phyloP scores from a whole-genome alignment of 2,797 vertebrate genomes.

The Carapus acus region DNA sequence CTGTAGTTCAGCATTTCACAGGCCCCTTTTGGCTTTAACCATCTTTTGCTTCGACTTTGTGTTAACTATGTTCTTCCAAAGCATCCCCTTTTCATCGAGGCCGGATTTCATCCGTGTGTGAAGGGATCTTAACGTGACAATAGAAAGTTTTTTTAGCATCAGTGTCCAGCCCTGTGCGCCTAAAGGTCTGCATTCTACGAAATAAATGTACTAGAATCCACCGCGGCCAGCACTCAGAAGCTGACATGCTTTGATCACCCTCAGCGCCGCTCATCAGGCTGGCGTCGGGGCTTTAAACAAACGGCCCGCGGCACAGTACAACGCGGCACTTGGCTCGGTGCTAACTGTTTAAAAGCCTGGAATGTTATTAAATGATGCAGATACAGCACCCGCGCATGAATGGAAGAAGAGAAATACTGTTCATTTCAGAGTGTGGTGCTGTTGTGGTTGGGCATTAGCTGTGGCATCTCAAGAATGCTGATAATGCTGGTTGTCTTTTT shows the following conservation, averaged over 20 bases:
- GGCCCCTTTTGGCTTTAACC: conserved; percentile 42
- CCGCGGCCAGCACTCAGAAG: conserved; percentile 77
- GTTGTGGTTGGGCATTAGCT: conserved; percentile 86
- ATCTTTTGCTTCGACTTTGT: conserved; percentile 60
- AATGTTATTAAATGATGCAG: conserved; percentile 93
- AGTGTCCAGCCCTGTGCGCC: conserved; percentile 76
- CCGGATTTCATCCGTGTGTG: conserved; percentile 68
- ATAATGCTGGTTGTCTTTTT: conserved; percentile 58
- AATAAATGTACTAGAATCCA: conserved; percentile 85
- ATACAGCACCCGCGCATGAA: conserved; percentile 83
- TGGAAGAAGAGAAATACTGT: conserved; percentile 96
- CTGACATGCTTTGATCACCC: conserved; percentile 91
- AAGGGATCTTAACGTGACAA: conserved; percentile 73
- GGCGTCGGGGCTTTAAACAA: conserved; percentile 95
- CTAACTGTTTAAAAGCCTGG: conserved; percentile 86
- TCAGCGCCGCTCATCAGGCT: conserved; percentile 93
- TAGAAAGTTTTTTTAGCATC: conserved; percentile 86
- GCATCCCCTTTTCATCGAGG: conserved; percentile 55
- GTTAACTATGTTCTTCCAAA: conserved; percentile 67
- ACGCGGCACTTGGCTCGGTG: conserved; percentile 72
- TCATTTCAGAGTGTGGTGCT: conserved; percentile 87
- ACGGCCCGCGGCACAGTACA: conserved; percentile 80
- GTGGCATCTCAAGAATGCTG: conserved; percentile 85
- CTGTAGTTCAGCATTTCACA: conserved; percentile 38
- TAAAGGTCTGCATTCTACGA: conserved; percentile 78